phyloP scores from a whole-genome alignment of 2,797 vertebrate species.

The Schizopygopsis pylzovi region DNA sequence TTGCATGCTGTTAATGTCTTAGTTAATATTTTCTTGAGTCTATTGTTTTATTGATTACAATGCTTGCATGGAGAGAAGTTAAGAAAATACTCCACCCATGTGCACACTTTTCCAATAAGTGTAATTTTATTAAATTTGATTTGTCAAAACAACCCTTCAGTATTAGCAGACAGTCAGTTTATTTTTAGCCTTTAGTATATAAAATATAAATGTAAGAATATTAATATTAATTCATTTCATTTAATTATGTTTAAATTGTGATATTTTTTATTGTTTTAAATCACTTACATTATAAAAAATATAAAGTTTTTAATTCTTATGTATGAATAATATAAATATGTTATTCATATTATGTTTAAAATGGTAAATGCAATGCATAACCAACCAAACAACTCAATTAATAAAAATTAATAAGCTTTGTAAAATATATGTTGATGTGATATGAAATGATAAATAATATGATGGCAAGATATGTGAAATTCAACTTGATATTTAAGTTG shows the following conservation, averaged over 20 bases:
- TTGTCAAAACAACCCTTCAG: background rate
- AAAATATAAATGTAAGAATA: background rate
- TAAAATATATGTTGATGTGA: background rate
- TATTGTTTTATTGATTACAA: conserved; percentile 46
- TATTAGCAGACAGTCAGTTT: background rate
- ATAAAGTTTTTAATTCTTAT: background rate
- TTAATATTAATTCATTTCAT: too few species aligned
- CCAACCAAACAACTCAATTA: background rate
- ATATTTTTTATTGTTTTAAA: too few species aligned
- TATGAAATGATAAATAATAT: too few species aligned
- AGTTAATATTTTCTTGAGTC: conserved; percentile 34
- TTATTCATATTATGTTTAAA: background rate
- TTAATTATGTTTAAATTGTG: background rate
- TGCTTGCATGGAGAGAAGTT: conserved; percentile 10
- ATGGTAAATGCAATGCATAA: background rate
- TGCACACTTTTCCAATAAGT: background rate
- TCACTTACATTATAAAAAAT: background rate
- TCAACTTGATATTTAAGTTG: background rate
- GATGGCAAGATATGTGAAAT: background rate
- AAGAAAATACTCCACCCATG: background rate
- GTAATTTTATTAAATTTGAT: background rate
- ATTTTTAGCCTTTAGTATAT: background rate
- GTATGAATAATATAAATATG: background rate
- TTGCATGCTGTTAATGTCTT: conserved; percentile 32
- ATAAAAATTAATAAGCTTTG: background rate